Conservation (phyloP, 35 echinoderm and acorn worm species). For the Lytechinus variegatus region DNA sequence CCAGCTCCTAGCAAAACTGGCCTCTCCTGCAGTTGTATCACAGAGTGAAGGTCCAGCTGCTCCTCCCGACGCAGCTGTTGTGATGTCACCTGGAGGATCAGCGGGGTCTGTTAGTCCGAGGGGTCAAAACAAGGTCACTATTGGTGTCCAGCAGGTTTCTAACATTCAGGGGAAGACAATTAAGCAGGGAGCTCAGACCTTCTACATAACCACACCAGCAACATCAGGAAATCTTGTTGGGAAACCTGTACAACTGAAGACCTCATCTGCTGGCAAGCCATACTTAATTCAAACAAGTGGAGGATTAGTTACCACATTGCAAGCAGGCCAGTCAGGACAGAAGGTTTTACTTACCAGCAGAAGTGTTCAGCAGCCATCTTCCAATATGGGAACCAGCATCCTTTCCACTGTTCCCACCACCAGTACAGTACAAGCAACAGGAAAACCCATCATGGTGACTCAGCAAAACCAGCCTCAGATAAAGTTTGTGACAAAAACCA, state of each 20-base stretch:
- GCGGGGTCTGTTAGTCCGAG: not conserved
- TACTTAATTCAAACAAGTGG: conserved; percentile 34
- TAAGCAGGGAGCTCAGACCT: conserved; percentile 26
- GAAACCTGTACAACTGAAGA: conserved; percentile 25
- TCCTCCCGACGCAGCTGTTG: not conserved
- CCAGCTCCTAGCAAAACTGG: conserved; percentile 11
- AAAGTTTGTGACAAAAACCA: conserved; percentile 38
- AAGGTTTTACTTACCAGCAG: conserved; percentile 19
- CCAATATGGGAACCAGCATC: not conserved
- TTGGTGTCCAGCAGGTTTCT: conserved; percentile 27
- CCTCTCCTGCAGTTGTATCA: not conserved
- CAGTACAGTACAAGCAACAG: conserved; percentile 18
- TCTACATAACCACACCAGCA: conserved; percentile 18
- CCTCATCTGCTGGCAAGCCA: conserved; percentile 28
- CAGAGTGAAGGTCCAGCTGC: not conserved
- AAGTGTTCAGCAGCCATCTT: conserved; percentile 30
- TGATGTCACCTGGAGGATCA: not conserved
- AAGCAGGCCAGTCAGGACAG: conserved; percentile 25
- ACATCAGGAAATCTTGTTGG: not conserved
- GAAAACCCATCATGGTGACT: conserved; percentile 44
- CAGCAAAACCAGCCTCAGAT: conserved; percentile 42
- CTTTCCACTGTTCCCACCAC: conserved; percentile 41
- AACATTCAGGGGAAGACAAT: conserved; percentile 22
- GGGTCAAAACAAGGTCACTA: conserved; percentile 38
- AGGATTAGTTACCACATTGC: conserved; percentile 19